Conservation (phyloP, 2,797 vertebrate genomes). For the Prunella strophiata region DNA sequence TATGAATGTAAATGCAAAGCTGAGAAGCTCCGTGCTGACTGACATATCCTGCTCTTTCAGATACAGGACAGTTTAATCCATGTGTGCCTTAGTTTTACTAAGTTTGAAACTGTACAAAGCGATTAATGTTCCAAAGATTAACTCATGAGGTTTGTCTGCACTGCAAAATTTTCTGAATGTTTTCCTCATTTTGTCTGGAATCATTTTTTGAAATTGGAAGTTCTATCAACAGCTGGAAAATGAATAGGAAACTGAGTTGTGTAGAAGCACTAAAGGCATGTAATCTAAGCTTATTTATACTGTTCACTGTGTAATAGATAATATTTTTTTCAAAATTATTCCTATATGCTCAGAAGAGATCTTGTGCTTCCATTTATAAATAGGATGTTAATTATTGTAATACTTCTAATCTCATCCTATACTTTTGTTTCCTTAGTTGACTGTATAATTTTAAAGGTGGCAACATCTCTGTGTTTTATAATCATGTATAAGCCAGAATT, state of each 20-base stretch:
- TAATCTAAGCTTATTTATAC: slow-evolving; percentile 1
- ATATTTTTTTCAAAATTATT: neutral
- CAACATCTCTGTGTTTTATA: neutral
- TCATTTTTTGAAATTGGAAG: neutral
- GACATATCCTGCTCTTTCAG: neutral
- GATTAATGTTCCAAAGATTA: slow-evolving; percentile 1
- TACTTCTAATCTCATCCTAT: neutral
- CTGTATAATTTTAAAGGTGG: neutral
- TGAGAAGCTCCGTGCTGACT: slow-evolving; percentile 17
- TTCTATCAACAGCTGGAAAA: slow-evolving; percentile 2
- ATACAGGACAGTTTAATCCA: neutral
- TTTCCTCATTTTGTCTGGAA: neutral
- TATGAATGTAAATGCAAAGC: slow-evolving; percentile 21
- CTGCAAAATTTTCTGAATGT: neutral
- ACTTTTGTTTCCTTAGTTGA: neutral
- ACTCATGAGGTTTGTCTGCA: neutral
- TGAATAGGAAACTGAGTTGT: neutral
- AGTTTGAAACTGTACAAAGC: neutral
- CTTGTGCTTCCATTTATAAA: neutral
- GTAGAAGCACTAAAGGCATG: neutral
- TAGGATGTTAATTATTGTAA: neutral
- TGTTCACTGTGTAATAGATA: neutral
- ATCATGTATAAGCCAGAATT: neutral
- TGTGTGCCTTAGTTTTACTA: slow-evolving; percentile 12
- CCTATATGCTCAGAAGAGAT: neutral